A percentile compares a stretch with the other conserved stretches of the same genome.
Evolutionary conservation across 1,140 invertebrate genomes (phyloP).

Genomic region (Antheraea pernyi): DNA sequence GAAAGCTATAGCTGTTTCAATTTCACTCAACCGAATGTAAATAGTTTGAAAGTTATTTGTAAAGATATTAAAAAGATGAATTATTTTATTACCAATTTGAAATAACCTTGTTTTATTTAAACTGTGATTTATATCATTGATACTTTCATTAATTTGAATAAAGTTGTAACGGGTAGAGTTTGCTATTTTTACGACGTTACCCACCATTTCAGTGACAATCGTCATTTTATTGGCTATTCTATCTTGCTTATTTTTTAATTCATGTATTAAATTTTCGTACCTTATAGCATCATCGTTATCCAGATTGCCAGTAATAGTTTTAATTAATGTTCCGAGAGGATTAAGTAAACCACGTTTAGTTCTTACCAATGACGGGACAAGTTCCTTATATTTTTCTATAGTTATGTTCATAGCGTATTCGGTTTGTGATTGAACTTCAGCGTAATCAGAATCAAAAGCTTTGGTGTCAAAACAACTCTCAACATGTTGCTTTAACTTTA

Average conservation of each 20-base stretch:
- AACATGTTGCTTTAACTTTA: constrained; percentile 9
- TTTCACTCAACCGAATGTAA: too few relatives aligned
- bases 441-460: constrained; percentile 16
- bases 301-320: constrained; percentile 31
- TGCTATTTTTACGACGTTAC: constrained; percentile 14
- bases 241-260: constrained; percentile 19
- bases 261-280: constrained; percentile 23
- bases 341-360: constrained; percentile 34
- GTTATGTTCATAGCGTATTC: constrained; percentile 23
- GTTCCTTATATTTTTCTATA: constrained; percentile 20
- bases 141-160: constrained; percentile 8
- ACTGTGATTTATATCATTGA: constrained; percentile 4
- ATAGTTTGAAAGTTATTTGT: too few relatives aligned
- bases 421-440: constrained; percentile 15
- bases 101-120: constrained; percentile 9
- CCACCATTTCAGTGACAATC: constrained; percentile 19
- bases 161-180: constrained; percentile 15
- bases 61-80: too few relatives aligned
- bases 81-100: constrained; percentile 7
- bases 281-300: constrained; percentile 26
- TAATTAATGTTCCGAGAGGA: constrained; percentile 29
- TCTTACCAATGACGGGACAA: constrained; percentile 24
- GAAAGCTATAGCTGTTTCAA: too few relatives aligned
- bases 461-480: constrained; percentile 11
- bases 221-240: constrained; percentile 19